phyloP scores from a whole-genome alignment of 1,140 invertebrate species.

The Rhopalosiphum maidis region DNA sequence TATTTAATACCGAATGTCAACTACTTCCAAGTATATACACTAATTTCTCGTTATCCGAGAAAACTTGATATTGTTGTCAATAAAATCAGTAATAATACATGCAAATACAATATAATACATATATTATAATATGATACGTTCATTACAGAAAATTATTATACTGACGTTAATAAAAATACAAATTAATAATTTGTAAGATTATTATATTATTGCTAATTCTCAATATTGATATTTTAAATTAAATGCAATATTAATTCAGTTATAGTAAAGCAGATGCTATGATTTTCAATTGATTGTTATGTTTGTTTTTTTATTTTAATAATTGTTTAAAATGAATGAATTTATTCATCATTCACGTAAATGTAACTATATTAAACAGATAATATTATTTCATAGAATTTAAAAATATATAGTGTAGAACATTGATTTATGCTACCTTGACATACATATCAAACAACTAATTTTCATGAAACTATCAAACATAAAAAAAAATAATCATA shows the following conservation, averaged over 20 bases:
- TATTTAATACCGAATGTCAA: conserved; percentile 6
- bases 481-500: not conserved
- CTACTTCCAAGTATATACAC: not conserved
- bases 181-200: not conserved
- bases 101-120: not conserved
- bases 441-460: not conserved
- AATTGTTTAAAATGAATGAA: not conserved
- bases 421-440: conserved; percentile 15
- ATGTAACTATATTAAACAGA: not conserved
- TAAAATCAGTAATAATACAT: not conserved
- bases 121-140: not conserved
- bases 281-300: not conserved
- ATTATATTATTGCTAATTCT: not conserved
- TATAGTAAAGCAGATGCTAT: not conserved
- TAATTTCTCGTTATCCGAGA: not conserved
- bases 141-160: not conserved
- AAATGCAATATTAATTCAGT: not conserved
- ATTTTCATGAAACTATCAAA: not conserved
- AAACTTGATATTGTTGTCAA: conserved; percentile 16
- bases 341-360: not conserved
- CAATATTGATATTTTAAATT: not conserved
- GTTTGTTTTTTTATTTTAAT: not conserved
- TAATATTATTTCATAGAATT: not conserved
- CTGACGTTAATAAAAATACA: not conserved
- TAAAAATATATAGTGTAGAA: not conserved